Evolutionary conservation across 2,797 vertebrate species (phyloP).

Genomic region (Nyctibius grandis): DNA sequence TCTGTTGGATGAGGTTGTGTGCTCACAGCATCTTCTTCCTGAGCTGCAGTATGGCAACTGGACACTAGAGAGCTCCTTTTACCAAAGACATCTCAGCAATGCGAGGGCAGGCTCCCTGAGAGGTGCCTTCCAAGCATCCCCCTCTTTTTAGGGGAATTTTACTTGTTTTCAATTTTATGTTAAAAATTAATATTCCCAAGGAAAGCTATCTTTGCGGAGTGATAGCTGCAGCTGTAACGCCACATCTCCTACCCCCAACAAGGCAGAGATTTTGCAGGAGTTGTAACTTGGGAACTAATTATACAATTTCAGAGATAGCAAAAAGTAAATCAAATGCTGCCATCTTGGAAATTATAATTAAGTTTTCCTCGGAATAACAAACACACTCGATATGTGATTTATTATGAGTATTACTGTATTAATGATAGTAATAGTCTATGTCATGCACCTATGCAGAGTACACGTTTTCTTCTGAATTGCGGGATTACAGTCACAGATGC

Average conservation of each 20-base stretch:
- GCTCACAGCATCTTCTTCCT: not conserved
- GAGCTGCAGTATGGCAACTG: not conserved
- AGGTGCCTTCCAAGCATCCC: not conserved
- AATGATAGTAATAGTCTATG: constrained; percentile 32
- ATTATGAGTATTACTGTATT: constrained; percentile 35
- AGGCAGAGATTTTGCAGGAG: not conserved
- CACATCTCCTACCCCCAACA: not conserved
- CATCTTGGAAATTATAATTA: constrained; percentile 53
- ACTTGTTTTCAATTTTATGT: not conserved
- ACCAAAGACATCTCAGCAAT: not conserved
- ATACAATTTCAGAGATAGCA: constrained; percentile 4
- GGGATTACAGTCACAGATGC: constrained; percentile 14
- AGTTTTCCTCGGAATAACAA: constrained; percentile 50
- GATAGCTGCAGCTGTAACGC: constrained; percentile 11
- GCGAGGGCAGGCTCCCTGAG: not conserved
- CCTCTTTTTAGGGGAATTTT: not conserved
- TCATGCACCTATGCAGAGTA: constrained; percentile 32
- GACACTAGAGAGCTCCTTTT: constrained; percentile 50
- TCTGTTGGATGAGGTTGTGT: not conserved
- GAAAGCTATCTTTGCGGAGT: not conserved
- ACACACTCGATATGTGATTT: constrained; percentile 26
- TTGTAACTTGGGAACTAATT: constrained; percentile 42
- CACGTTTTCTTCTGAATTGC: constrained; percentile 35
- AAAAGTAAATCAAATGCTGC: constrained; percentile 57
- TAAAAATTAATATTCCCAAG: constrained; percentile 11